Base-by-base conservation (phyloP, 30 jellyfish, hydroid and myxozoan genomes). In the Pseudorhiza aurosa region DNA sequence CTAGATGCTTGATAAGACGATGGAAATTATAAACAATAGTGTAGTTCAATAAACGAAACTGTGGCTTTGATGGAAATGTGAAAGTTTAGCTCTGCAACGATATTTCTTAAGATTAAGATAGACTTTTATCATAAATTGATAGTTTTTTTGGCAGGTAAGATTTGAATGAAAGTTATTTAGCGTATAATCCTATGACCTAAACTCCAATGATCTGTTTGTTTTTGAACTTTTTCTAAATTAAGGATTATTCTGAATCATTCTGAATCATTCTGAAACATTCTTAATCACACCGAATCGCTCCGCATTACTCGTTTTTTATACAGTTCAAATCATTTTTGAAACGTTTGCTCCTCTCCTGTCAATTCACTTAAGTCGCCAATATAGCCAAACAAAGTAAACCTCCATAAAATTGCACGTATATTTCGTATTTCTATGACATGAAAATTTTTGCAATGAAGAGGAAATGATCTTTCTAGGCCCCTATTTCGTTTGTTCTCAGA, bases 111-210 rank as follows among this genome's bases (percentile, higher is more conserved):
- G 67, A 21, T 19, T 12, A 2, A 12, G 0, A 46, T 46, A 27
- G 15, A 46, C 47, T 60, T 28, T 29, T 4, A 15, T 18, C 51
- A 3, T 4, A 11, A 2, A 11, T 46, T 46, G 19, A 46, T 27
- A 46, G 21, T 14, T 27, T 12, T 4, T 46, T 46, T 46, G 39
- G 32, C 77, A 33, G 77, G 77, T 64, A n/a, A 22, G 2, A 31
- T 12, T 31, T 64, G 59, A 17, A 32, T 32, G 59, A 44, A 29
- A n/a, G 17, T n/a, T 64, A 64, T 42, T 33, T 64, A 64, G 77
- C 77, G 77, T 64, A 64, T 64, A 64, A 35, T 64, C 39, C 11
- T 33, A 30, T 64, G 77, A 64, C 77, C 77, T 35, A 33, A 4
- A 2, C 11, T 14, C 56, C 58, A 64, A 22, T 64, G 77, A 64